Evolutionary conservation across 1,140 invertebrate species (phyloP).

Genomic region (Lysiphlebus fabarum): DNA sequence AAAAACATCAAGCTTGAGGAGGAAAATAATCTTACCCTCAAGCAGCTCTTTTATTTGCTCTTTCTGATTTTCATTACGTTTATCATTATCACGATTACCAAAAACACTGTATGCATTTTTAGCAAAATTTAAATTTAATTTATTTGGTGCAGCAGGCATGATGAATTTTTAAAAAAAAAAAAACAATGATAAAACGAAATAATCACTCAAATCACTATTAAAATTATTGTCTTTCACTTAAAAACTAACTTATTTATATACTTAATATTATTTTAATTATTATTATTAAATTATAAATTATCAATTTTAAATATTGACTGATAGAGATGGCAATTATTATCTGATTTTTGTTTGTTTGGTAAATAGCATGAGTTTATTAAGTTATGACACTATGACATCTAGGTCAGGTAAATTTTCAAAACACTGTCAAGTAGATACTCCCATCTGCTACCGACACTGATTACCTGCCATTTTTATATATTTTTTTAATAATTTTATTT

Average conservation of each 20-base stretch:
- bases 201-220: too few species aligned
- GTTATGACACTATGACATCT: too few species aligned
- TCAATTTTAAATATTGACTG: too few species aligned
- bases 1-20: neutral
- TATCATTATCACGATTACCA: constrained; percentile 35
- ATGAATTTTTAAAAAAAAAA: constrained; percentile 4
- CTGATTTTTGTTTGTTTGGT: too few species aligned
- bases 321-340: too few species aligned
- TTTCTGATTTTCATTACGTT: constrained; percentile 41
- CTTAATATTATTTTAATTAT: too few species aligned
- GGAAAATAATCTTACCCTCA: constrained; percentile 44
- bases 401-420: too few species aligned
- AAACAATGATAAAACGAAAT: too few species aligned
- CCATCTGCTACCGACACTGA: constrained; percentile 56
- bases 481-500: constrained; percentile 28
- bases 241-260: too few species aligned
- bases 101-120: constrained; percentile 53
- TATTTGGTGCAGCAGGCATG: constrained; percentile 52
- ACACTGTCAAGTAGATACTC: constrained; percentile 22
- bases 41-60: constrained; percentile 53
- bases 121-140: constrained; percentile 49
- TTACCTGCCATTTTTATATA: constrained; percentile 43
- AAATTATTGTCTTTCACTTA: too few species aligned
- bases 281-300: too few species aligned
- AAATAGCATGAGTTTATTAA: too few species aligned